Evolutionary conservation across 2,888 invertebrate genomes (phyloP).

Genomic region (Drosophila borealis): DNA sequence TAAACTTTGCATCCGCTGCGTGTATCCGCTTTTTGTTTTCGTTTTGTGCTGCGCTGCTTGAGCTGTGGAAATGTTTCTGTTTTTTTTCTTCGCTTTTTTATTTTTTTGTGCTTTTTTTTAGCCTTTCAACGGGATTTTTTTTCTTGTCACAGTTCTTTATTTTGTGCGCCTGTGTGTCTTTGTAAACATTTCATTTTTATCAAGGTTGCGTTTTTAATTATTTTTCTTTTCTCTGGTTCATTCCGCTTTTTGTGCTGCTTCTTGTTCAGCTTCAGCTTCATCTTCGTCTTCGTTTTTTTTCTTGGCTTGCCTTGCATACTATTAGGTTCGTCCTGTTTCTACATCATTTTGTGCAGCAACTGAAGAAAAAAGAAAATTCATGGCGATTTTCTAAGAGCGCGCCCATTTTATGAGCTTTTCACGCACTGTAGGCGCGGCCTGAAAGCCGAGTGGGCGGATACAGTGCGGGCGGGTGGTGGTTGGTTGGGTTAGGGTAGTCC

Average conservation of each 20-base stretch:
- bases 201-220: slow-evolving; percentile 84
- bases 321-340: slow-evolving; percentile 73
- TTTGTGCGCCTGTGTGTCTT: slow-evolving; percentile 68
- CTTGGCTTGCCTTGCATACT: slow-evolving; percentile 61
- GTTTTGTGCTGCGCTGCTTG: slow-evolving; percentile 65
- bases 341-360: slow-evolving; percentile 72
- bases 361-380: slow-evolving; percentile 41
- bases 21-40: slow-evolving; percentile 75
- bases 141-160: slow-evolving; percentile 68
- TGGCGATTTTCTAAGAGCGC: slow-evolving; percentile 45
- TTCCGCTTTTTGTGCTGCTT: slow-evolving; percentile 41
- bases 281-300: slow-evolving; percentile 23
- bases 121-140: slow-evolving; percentile 64
- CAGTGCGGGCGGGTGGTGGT: background rate
- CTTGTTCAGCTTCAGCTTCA: background rate
- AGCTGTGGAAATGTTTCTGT: slow-evolving; percentile 58
- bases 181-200: slow-evolving; percentile 83
- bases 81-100: slow-evolving; percentile 16
- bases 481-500: slow-evolving; percentile 13
- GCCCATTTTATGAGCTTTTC: slow-evolving; percentile 77
- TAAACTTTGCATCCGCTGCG: slow-evolving; percentile 78
- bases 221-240: slow-evolving; percentile 78
- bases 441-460: slow-evolving; percentile 27
- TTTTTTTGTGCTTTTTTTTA: slow-evolving; percentile 42
- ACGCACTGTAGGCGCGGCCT: slow-evolving; percentile 76